Conservation (phyloP, 2,888 invertebrate species). For the Sesia bembeciformis region DNA sequence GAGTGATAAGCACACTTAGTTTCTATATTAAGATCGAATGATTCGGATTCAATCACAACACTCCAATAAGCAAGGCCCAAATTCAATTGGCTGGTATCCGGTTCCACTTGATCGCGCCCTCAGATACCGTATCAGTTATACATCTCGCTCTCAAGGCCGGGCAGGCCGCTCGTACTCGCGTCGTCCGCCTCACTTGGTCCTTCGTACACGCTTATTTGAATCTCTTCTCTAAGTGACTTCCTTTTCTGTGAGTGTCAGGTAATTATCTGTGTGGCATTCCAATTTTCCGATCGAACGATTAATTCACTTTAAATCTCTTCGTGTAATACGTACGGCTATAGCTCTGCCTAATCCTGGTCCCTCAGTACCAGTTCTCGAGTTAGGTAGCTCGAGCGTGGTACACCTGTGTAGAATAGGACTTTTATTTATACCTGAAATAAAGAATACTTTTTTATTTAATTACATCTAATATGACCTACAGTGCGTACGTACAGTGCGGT, state of each 20-base stretch:
- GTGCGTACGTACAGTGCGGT: too few relatives aligned
- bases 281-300: constrained; percentile 74
- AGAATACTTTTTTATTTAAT: too few relatives aligned
- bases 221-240: constrained; percentile 66
- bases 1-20: neutral
- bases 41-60: constrained; percentile 21
- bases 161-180: constrained; percentile 11
- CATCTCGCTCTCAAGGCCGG: constrained; percentile 41
- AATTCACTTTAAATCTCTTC: constrained; percentile 74
- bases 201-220: constrained; percentile 68
- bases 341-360: constrained; percentile 64
- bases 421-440: neutral
- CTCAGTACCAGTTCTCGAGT: constrained; percentile 43
- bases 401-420: constrained; percentile 29
- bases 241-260: constrained; percentile 75
- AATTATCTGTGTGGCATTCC: constrained; percentile 75
- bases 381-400: constrained; percentile 16
- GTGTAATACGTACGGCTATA: constrained; percentile 62
- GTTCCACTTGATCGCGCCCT: constrained; percentile 42
- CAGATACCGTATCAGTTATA: constrained; percentile 29
- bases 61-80: constrained; percentile 24
- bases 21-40: neutral
- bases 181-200: constrained; percentile 47
- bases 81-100: constrained; percentile 50
- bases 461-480: too few relatives aligned